Base-by-base conservation (phyloP, 2,113 vertebrate species). In the Phrynocephalus versicolor region DNA sequence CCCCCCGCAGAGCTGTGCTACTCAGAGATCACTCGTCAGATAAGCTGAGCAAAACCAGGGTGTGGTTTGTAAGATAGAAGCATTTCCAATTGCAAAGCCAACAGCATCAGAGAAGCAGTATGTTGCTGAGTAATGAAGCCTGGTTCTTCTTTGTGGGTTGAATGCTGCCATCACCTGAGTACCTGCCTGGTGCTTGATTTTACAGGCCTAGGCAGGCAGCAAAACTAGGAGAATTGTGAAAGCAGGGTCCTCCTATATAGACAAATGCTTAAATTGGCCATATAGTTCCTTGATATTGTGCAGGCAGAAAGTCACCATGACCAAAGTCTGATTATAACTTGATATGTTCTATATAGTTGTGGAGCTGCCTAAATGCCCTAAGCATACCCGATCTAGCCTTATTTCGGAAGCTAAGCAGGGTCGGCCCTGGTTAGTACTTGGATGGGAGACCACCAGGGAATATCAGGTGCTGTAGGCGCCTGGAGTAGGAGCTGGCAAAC, bases 11-110 rank as follows among this genome's bases (percentile, higher is more conserved):
- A 87, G 87, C 90, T 55, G 58, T 96, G 92, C 95, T 95, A 92
- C 95, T 95, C 89, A 78, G 88, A 96, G 96, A 97, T 96, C 81
- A 88, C 91, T 94, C 88, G 60, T 75, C 33, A 95, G 96, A 96
- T 96, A 96, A 96, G 92, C 78, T 90, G 89, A 91, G 92, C 85
- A 94, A 93, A 92, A 55, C 82, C 89, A 88, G 89, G 94, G 90
- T 95, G 95, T 95, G 96, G 95, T 96, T 95, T 94, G 90, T 92
- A 89, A 90, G 89, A 91, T 92, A 93, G 92, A 88, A 93, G 27
- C 69, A 84, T 88, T 95, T 93, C 89, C 87, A 60, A 74, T 87
- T 85, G 85, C 87, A 85, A 74, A 73, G 70, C 88, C 90, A 23
- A 86, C 65, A 89, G 87, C 94, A 94, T 92, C 92, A 94, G 83